phyloP scores from a whole-genome alignment of 2,888 invertebrate species.

The Phalera bucephala region DNA sequence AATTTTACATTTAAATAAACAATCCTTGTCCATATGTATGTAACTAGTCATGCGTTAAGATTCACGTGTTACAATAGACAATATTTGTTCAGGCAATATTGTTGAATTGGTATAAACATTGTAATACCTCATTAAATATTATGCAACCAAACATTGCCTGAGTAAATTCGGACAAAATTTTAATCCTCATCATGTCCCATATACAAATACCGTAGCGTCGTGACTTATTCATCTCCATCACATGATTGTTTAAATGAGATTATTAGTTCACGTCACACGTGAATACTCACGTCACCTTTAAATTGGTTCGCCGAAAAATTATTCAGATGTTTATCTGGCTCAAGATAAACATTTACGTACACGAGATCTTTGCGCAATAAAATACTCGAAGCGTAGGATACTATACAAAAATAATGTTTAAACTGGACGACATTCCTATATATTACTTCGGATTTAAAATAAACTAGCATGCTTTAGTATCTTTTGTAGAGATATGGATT shows the following conservation, averaged over 20 bases:
- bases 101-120: slow-evolving; percentile 3
- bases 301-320: slow-evolving; percentile 21
- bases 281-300: slow-evolving; percentile 18
- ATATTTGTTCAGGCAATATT: not conserved
- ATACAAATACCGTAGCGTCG: slow-evolving; percentile 14
- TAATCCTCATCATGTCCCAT: not conserved
- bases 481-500: no score
- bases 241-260: slow-evolving; percentile 27
- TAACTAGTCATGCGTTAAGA: no score
- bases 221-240: slow-evolving; percentile 15
- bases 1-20: no score
- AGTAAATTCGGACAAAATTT: slow-evolving; percentile 1
- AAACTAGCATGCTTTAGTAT: no score
- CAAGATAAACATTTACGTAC: slow-evolving; percentile 26
- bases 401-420: no score
- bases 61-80: not conserved
- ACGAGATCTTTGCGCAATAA: no score
- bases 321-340: slow-evolving; percentile 16
- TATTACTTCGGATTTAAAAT: no score
- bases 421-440: no score
- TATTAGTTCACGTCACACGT: slow-evolving; percentile 18
- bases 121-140: slow-evolving; percentile 2
- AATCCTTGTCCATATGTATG: no score
- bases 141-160: not conserved
- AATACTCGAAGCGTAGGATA: no score